Evolutionary conservation across 2,797 vertebrate species (phyloP).

Genomic region (Pelodytes ibericus): DNA sequence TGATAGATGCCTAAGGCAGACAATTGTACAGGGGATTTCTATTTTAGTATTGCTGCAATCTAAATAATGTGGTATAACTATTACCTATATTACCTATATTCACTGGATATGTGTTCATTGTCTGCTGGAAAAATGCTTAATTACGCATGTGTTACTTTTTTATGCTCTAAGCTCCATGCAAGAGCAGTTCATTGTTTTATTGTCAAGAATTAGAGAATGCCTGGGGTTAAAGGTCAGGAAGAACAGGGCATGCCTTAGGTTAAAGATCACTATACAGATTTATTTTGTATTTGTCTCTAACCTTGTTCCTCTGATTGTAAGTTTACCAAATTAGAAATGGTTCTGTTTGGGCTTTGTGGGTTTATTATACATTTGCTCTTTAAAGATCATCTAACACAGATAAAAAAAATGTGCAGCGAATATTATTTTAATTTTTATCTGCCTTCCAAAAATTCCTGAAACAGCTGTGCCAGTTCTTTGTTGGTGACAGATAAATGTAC

Average conservation of each 20-base stretch:
- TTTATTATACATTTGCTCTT: neutral
- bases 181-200: neutral
- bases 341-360: neutral
- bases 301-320: neutral
- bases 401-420: neutral
- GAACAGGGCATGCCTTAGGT: neutral
- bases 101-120: no score
- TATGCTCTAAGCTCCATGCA: neutral
- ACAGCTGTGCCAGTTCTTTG: neutral
- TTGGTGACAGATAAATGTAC: neutral
- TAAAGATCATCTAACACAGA: neutral
- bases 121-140: no score
- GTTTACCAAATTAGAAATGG: no score
- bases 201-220: neutral
- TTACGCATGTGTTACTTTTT: neutral
- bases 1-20: neutral
- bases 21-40: neutral
- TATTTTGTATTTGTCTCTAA: neutral
- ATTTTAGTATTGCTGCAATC: no score
- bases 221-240: slow-evolving; percentile 1
- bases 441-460: neutral
- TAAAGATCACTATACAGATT: neutral
- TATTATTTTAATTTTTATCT: neutral
- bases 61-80: no score
- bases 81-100: no score